These are phyloP conservation scores for Gadus macrocephalus DNA, from an alignment of 2,113 vertebrate species.

Conservation along the genomic window DNA sequence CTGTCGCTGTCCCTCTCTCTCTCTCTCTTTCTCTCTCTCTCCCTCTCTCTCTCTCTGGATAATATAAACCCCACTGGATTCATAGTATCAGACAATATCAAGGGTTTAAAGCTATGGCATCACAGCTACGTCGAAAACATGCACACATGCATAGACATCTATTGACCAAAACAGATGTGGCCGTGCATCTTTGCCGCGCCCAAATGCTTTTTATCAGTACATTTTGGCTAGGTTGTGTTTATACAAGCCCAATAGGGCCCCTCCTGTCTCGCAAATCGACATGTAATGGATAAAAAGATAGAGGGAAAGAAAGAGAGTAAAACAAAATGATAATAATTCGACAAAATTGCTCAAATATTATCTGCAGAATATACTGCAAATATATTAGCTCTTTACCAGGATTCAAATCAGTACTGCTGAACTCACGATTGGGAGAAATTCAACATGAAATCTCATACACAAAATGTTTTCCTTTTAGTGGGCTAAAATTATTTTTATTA, in stretches of 20 bases:
- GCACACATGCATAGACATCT: constrained; percentile 24
- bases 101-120: not conserved
- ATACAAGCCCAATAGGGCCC: constrained; percentile 57
- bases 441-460: constrained; percentile 2
- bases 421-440: no score
- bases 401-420: no score
- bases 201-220: constrained; percentile 66
- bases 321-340: not conserved
- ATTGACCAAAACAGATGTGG: constrained; percentile 36
- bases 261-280: constrained; percentile 63
- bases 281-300: not conserved
- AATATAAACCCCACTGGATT: not conserved
- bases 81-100: no score
- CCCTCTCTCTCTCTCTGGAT: no score
- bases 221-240: constrained; percentile 57
- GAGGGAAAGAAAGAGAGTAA: not conserved
- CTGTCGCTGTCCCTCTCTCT: not conserved
- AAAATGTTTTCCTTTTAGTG: constrained; percentile 11
- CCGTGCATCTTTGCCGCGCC: constrained; percentile 18
- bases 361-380: no score
- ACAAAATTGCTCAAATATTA: not conserved
- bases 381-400: no score
- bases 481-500: constrained; percentile 2
- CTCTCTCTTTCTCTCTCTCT: no score
- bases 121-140: constrained; percentile 3